A percentile compares a stretch with the other conserved stretches of the same genome.
Conservation (phyloP, 53 echinoderm and acorn worm genomes). For the Apostichopus leukothele region DNA sequence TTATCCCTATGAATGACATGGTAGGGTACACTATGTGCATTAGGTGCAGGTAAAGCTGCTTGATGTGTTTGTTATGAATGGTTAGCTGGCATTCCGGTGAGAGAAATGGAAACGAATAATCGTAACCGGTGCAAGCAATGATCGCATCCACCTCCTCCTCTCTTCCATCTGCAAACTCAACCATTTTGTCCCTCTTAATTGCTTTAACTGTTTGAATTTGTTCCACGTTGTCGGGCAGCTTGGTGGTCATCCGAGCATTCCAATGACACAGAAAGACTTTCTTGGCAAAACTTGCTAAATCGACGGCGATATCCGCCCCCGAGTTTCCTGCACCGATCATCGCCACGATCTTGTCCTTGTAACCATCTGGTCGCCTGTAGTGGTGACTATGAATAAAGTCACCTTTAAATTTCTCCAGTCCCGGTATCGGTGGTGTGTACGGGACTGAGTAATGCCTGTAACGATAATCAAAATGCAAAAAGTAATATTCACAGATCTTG, state of each 20-base stretch:
- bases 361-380: constrained; percentile 74
- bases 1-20: constrained; percentile 76
- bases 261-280: constrained; percentile 70
- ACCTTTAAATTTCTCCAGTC: constrained; percentile 73
- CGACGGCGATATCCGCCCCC: constrained; percentile 69
- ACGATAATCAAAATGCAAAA: not conserved
- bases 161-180: constrained; percentile 62
- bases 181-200: constrained; percentile 26
- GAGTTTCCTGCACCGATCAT: constrained; percentile 78
- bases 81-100: constrained; percentile 64
- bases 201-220: constrained; percentile 58
- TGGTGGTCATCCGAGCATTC: constrained; percentile 35
- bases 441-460: constrained; percentile 80
- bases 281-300: constrained; percentile 56
- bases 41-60: constrained; percentile 81
- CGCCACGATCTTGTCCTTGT: constrained; percentile 62
- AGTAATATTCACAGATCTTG: no score
- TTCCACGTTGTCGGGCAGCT: constrained; percentile 64
- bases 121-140: constrained; percentile 83
- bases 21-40: constrained; percentile 67
- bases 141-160: constrained; percentile 61
- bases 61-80: constrained; percentile 59
- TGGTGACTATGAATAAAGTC: constrained; percentile 77
- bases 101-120: constrained; percentile 75
- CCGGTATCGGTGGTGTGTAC: constrained; percentile 62